phyloP scores from a whole-genome alignment of 2,888 invertebrate species.

The Chrysotoxum bicinctum region DNA sequence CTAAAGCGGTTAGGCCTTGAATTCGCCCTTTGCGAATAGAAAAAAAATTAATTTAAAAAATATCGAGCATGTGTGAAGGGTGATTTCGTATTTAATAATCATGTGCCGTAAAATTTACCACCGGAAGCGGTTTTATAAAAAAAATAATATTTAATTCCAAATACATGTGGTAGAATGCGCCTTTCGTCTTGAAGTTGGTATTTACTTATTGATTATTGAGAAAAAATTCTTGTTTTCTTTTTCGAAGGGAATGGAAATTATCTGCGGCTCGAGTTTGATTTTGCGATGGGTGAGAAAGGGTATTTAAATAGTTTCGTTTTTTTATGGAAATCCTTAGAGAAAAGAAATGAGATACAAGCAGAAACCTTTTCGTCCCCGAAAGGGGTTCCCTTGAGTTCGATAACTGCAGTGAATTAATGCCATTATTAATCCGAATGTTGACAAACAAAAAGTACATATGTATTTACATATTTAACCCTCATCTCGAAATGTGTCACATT shows the following conservation, averaged over 20 bases:
- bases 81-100: not conserved
- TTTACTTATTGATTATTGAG: not conserved
- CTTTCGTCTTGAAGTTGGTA: not conserved
- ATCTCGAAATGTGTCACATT: no score
- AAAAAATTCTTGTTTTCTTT: no score
- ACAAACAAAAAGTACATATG: not conserved
- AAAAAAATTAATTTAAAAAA: not conserved
- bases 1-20: not conserved
- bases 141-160: not conserved
- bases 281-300: not conserved
- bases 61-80: conserved; percentile 17
- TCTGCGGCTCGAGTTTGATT: not conserved
- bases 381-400: not conserved
- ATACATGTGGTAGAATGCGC: no score
- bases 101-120: not conserved
- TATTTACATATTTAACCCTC: no score
- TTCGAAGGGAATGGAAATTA: not conserved
- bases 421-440: not conserved
- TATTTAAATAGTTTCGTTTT: not conserved
- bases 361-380: not conserved
- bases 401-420: not conserved
- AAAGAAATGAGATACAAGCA: not conserved
- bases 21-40: not conserved
- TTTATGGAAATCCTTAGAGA: not conserved
- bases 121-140: not conserved